Evolutionary conservation across 2,113 vertebrate species (phyloP), one percentile per base, ranked within the genome.

Genomic region (Pteropus alecto): DNA sequence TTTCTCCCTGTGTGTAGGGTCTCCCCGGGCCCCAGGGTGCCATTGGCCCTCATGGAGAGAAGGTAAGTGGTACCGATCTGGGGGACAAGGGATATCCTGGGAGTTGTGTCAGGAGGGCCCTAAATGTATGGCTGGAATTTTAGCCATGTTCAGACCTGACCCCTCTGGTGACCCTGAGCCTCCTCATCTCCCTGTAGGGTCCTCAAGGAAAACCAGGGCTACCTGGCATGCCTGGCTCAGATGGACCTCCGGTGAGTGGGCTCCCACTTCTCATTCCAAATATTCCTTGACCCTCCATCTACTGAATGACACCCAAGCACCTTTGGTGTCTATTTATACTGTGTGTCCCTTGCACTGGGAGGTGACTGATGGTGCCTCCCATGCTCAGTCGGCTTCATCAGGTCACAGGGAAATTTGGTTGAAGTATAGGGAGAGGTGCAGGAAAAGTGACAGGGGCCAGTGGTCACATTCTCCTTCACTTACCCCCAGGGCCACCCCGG

Each of bases 181-280:
- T 86, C 58, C 73, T 68, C 26, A 0, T 83, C 92, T 91, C 21
- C 93, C 85, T 28, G 1, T 95, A 99, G 99, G 99, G 99, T 46
- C 99, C 99, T 38, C 98, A 86, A 71, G 99, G 99, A 71, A 99
- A 99, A 96, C 99, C 99, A 76, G 99, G 99, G 74, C 99, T 99
- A 8, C 99, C 99, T 8, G 99, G 99, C 94, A 99, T 99, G 99
- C 99, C 99, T 0, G 99, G 99, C 81, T 99, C 99, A 4, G 99
- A 99, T 0, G 99, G 99, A 3, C 99, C 99, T 56, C 99, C 99
- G 15, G 99, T 99, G 98, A 98, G 99, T 98, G 83, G 3, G 18
- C 9, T 33, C 1, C 46, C 9, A 7, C 24, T 61, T 87, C 28
- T 38, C 8, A 51, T 14, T 54, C 60, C 65, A 33, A 28, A 9